Base-by-base conservation (phyloP, 2,888 invertebrate species). In the Xanthorhoe spadicearia region DNA sequence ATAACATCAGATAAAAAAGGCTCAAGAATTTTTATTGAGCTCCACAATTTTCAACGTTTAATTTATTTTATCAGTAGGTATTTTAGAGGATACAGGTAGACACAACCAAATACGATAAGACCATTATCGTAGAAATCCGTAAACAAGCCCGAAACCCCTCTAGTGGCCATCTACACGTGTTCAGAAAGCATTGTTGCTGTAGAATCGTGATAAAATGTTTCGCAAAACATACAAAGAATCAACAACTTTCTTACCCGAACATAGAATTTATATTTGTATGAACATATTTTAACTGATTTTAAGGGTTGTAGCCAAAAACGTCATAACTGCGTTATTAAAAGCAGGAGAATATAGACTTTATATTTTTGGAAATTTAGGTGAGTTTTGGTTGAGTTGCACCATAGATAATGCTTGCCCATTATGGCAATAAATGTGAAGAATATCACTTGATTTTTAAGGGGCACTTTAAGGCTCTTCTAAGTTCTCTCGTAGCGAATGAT, bases 121-220 rank as follows among this genome's bases (percentile, higher is more conserved):
- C 75, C 66, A 81, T 83, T 81, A 85, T 82, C 78, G 67, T 76
- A 77, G 78, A 81, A 82, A 79, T 76, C 82, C 80, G 77, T 84
- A 89, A 88, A 89, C 86, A 88, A 85, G 80, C 79, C 79, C 79
- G 74, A 83, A 86, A 77, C 83, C 76, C 74, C 80, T 86, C 86
- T 89, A 88, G 87, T 90, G 90, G 90, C 88, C 84, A 85, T 86
- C 88, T 83, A 92, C 92, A 92, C 90, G 90, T 92, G 91, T 90
- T 86, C 85, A 76, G 72, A 81, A 74, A 81, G 81, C 77, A 76
- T 81, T 79, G 72, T 76, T 67, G 72, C 35, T 50, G 28, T 35
- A 54, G 23, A 50, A 46, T 60, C 6, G 17, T 6, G 35, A 58
- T 68, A 58, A 64, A 69, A 68, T 57, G 61, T 35, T 62, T 48